Conservation (phyloP, 1,140 invertebrate species). For the Caligus rogercresseyi region DNA sequence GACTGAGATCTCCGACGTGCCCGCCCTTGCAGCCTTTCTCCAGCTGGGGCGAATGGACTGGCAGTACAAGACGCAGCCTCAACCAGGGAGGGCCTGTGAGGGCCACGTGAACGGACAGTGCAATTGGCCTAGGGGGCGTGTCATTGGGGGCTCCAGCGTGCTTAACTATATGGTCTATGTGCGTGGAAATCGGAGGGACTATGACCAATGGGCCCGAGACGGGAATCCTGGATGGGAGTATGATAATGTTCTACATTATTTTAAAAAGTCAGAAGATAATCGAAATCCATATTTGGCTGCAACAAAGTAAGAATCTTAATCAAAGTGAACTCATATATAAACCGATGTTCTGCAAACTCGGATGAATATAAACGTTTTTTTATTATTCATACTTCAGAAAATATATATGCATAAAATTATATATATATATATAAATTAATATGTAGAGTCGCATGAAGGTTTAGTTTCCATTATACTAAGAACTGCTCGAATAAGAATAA, state of each 20-base stretch:
- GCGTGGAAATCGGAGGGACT: constrained; percentile 77
- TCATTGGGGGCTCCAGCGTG: constrained; percentile 49
- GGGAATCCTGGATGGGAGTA: constrained; percentile 86
- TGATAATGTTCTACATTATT: constrained; percentile 65
- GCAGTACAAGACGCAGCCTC: constrained; percentile 77
- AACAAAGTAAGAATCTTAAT: constrained; percentile 34
- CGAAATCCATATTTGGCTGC: constrained; percentile 57
- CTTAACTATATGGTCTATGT: constrained; percentile 96
- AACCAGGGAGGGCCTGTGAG: constrained; percentile 28
- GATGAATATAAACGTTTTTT: too few relatives aligned
- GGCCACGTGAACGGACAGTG: constrained; percentile 47
- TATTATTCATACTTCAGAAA: too few relatives aligned
- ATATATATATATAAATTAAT: too few relatives aligned
- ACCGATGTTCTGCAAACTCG: background rate
- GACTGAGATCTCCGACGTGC: constrained; percentile 70
- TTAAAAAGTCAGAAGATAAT: constrained; percentile 40
- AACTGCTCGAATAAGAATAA: too few relatives aligned
- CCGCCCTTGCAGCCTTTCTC: constrained; percentile 62
- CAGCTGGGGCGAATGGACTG: constrained; percentile 74
- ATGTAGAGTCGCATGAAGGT: too few relatives aligned
- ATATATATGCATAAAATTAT: too few relatives aligned
- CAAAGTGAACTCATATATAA: background rate
- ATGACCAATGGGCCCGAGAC: constrained; percentile 72
- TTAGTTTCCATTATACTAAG: too few relatives aligned
- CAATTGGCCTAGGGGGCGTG: constrained; percentile 68